Evolutionary conservation across 1,140 invertebrate species (phyloP).

Genomic region (Hylyphantes graminicola): DNA sequence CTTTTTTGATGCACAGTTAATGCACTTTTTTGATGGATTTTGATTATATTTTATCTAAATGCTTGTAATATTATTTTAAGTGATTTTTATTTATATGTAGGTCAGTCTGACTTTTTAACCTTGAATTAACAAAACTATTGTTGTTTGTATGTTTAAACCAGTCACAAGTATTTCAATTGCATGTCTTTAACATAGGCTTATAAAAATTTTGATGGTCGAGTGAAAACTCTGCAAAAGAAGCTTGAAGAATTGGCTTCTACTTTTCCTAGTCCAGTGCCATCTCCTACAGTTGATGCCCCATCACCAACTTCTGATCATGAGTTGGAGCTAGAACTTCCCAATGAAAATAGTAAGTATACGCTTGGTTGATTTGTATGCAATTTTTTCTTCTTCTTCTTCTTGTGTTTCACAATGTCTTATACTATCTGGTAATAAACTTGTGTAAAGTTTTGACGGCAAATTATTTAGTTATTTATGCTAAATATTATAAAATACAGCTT

Average conservation of each 20-base stretch:
- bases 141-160: neutral
- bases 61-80: no score
- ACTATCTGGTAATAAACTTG: no score
- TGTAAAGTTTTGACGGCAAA: no score
- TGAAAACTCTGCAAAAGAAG: constrained; percentile 85
- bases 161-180: neutral
- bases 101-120: neutral
- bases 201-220: constrained; percentile 87
- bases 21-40: no score
- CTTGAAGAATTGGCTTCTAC: constrained; percentile 79
- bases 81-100: no score
- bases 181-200: constrained; percentile 77
- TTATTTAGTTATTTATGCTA: no score
- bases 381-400: no score
- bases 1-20: no score
- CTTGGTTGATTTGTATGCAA: neutral
- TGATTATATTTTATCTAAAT: no score
- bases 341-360: constrained; percentile 31
- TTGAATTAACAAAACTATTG: neutral
- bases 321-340: constrained; percentile 39
- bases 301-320: constrained; percentile 71
- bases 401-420: no score
- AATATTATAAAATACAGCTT: no score
- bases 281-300: constrained; percentile 75
- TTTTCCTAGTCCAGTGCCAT: constrained; percentile 70